Conservation (phyloP, 2,797 vertebrate species). For the Platyrinchus mystaceus region DNA sequence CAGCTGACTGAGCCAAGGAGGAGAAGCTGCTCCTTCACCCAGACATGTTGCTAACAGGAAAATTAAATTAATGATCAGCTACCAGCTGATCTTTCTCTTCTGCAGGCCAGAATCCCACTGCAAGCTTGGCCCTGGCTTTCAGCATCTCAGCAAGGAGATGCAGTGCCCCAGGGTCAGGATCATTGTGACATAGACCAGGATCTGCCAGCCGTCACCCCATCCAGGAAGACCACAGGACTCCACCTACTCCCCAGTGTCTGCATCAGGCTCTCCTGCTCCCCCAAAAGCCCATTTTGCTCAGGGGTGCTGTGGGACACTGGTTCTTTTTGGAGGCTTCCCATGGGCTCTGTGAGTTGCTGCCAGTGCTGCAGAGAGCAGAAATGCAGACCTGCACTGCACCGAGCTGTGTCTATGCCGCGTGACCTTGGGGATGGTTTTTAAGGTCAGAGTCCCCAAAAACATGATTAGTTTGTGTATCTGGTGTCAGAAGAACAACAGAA, state of each 20-base stretch:
- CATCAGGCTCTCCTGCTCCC: not conserved
- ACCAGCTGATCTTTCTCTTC: not conserved
- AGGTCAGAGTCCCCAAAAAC: not conserved
- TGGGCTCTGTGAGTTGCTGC: not conserved
- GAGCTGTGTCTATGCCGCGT: fast-evolving
- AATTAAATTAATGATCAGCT: not conserved
- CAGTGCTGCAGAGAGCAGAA: not conserved
- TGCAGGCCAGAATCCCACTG: not conserved
- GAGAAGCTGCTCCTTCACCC: conserved; percentile 15
- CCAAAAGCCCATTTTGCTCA: fast-evolving
- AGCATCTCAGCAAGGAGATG: fast-evolving
- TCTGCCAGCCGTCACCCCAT: fast-evolving
- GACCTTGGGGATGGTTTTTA: not conserved
- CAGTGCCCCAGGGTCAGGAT: not conserved
- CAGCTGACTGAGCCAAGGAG: not conserved
- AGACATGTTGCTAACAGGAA: not conserved
- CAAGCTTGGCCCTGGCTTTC: not conserved
- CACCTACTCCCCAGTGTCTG: not conserved
- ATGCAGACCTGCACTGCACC: fast-evolving
- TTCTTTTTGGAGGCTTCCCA: not conserved
- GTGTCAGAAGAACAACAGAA: not conserved
- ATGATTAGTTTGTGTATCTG: not conserved
- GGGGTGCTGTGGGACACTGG: not conserved
- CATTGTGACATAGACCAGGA: fast-evolving
- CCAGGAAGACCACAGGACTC: not conserved